These are phyloP conservation scores for Aleiodes testaceus DNA, from an alignment of 2,888 invertebrate genomes.

Conservation along the genomic window DNA sequence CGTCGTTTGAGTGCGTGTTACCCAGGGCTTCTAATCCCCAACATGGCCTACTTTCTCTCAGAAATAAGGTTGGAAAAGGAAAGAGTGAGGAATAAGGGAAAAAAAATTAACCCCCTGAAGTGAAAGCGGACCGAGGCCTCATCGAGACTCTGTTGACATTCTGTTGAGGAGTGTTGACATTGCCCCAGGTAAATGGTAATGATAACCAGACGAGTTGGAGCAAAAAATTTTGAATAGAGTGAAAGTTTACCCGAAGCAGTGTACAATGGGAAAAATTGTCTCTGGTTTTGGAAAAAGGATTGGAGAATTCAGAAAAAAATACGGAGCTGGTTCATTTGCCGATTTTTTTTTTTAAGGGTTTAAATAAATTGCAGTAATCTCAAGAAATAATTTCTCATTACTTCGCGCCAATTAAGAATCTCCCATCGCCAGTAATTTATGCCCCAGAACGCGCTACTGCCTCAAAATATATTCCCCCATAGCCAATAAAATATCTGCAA, in stretches of 20 bases:
- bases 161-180: constrained; percentile 10
- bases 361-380: too few relatives aligned
- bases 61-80: too few relatives aligned
- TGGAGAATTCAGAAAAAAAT: not conserved
- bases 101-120: constrained; percentile 4
- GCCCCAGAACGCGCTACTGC: too few relatives aligned
- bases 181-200: constrained; percentile 15
- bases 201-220: constrained; percentile 10
- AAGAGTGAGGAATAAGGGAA: too few relatives aligned
- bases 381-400: too few relatives aligned
- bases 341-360: too few relatives aligned
- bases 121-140: not conserved
- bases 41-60: constrained; percentile 39
- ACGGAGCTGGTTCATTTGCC: too few relatives aligned
- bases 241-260: not conserved
- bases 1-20: not conserved
- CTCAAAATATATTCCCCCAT: too few relatives aligned
- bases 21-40: not conserved
- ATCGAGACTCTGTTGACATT: not conserved
- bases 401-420: too few relatives aligned
- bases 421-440: too few relatives aligned
- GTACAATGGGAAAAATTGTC: not conserved
- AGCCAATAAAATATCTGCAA: too few relatives aligned
- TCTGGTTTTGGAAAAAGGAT: not conserved
- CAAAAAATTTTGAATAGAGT: constrained; percentile 7